Conservation (phyloP, 2,888 invertebrate genomes). For the Pristionchus arcanus region DNA sequence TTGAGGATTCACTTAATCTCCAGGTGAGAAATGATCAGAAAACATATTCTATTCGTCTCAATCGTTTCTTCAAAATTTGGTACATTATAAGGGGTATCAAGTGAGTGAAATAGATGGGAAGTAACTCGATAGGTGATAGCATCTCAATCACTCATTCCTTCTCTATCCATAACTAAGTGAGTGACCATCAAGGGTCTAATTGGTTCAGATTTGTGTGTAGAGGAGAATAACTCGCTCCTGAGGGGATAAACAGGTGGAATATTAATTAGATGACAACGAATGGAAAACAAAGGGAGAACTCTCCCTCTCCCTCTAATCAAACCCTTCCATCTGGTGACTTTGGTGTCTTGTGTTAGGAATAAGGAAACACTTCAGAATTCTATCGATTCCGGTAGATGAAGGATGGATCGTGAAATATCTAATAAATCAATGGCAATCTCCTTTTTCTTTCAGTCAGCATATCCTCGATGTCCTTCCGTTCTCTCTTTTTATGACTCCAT, state of each 20-base stretch:
- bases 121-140: not conserved
- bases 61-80: not conserved
- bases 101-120: not conserved
- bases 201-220: conserved; percentile 1
- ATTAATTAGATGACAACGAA: conserved; percentile 33
- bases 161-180: not conserved
- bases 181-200: conserved; percentile 1
- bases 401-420: not conserved
- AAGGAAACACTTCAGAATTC: not conserved
- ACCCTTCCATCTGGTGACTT: not conserved
- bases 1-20: conserved; percentile 67
- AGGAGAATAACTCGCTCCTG: not conserved
- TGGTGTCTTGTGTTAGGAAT: not conserved
- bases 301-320: not conserved
- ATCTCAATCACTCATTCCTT: not conserved
- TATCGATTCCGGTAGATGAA: not conserved
- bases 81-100: not conserved
- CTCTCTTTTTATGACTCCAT: conserved; percentile 47
- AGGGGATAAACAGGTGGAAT: conserved; percentile 46
- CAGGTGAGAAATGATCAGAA: conserved; percentile 63
- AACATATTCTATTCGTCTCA: not conserved
- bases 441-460: not conserved
- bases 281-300: not conserved
- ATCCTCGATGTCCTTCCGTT: conserved; percentile 15
- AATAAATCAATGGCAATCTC: not conserved